These are phyloP conservation scores for Amia ocellicauda DNA, from an alignment of 2,113 vertebrate species.

Conservation along the genomic window DNA sequence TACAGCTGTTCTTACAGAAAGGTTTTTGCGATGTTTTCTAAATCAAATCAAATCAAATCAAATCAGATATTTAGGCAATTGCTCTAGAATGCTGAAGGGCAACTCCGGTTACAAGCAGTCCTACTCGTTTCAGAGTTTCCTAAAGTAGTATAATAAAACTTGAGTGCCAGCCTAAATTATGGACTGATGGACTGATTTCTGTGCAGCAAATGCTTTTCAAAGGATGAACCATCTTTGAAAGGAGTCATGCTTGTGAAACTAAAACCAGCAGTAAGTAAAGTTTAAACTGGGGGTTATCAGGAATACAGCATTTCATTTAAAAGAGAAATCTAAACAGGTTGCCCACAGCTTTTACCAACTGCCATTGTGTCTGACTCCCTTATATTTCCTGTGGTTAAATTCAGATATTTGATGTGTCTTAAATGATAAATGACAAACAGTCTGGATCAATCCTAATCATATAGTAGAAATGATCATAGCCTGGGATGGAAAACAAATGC, in stretches of 20 bases:
- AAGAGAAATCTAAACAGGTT: slow-evolving; percentile 24
- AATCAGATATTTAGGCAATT: too few species aligned
- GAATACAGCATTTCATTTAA: slow-evolving; percentile 3
- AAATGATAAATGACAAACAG: slow-evolving; percentile 39
- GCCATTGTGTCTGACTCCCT: slow-evolving; percentile 22
- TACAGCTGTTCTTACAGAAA: too few species aligned
- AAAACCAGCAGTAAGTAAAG: slow-evolving; percentile 21
- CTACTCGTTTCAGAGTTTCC: too few species aligned
- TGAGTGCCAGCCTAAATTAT: too few species aligned
- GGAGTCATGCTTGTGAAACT: slow-evolving; percentile 26
- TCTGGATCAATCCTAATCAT: slow-evolving; percentile 36
- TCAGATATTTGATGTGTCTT: slow-evolving; percentile 38
- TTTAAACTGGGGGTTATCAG: background rate
- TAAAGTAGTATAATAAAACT: too few species aligned
- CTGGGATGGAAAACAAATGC: slow-evolving; percentile 29
- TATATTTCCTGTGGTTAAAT: slow-evolving; percentile 42
- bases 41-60: too few species aligned
- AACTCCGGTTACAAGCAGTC: too few species aligned
- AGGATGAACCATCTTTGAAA: too few species aligned
- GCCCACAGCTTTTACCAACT: slow-evolving; percentile 12
- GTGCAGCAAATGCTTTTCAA: too few species aligned
- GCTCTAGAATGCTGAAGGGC: too few species aligned
- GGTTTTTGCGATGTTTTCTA: too few species aligned
- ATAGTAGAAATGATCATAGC: slow-evolving; percentile 39
- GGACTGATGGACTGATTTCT: too few species aligned